Evolutionary conservation across 2,113 vertebrate genomes (phyloP).

Genomic region (Phyllostomus hastatus): DNA sequence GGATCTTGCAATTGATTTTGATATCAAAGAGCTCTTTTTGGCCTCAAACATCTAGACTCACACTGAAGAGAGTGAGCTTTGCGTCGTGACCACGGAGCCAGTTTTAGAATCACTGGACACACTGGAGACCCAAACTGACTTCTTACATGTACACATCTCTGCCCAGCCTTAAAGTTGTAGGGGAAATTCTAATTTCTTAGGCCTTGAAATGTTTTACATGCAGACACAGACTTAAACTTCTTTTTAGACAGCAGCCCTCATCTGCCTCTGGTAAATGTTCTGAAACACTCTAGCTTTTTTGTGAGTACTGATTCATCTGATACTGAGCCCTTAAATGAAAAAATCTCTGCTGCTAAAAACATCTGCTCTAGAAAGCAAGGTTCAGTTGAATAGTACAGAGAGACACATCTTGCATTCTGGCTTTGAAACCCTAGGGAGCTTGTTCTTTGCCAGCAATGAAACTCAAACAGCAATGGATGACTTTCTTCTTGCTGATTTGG

Average conservation of each 20-base stretch:
- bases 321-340: conserved; percentile 92
- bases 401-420: conserved; percentile 92
- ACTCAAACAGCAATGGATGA: conserved; percentile 97
- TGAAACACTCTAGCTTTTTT: conserved; percentile 94
- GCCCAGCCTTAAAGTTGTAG: conserved; percentile 84
- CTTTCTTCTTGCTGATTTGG: conserved; percentile 94
- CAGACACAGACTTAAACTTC: conserved; percentile 96
- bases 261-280: conserved; percentile 90
- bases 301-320: conserved; percentile 95
- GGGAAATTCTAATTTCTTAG: conserved; percentile 87
- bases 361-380: conserved; percentile 81
- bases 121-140: conserved; percentile 94
- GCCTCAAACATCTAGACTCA: conserved; percentile 97
- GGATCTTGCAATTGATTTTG: conserved; percentile 91
- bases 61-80: conserved; percentile 92
- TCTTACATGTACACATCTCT: conserved; percentile 88
- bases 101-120: conserved; percentile 93
- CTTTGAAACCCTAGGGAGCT: conserved; percentile 89
- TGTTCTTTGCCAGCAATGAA: conserved; percentile 97
- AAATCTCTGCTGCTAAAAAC: conserved; percentile 70
- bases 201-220: conserved; percentile 94
- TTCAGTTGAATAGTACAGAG: conserved; percentile 89
- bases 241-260: conserved; percentile 88
- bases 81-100: conserved; percentile 85
- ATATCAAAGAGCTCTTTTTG: conserved; percentile 96